These are phyloP conservation scores for Craniophora ligustri DNA, from an alignment of 2,888 invertebrate species.

Conservation along the genomic window DNA sequence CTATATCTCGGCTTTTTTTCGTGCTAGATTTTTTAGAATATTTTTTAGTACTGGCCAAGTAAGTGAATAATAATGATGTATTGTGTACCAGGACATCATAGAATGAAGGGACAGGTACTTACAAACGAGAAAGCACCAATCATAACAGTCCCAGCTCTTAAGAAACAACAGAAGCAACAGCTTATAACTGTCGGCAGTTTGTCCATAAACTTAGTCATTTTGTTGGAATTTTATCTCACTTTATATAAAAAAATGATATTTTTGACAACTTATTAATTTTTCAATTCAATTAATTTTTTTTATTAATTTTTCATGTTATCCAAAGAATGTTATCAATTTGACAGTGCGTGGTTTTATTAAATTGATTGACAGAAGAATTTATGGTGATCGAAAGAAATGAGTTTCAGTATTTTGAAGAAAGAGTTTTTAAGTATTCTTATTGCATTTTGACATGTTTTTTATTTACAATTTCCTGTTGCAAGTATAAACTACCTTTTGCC, in stretches of 20 bases:
- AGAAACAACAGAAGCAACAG: constrained; percentile 81
- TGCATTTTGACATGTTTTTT: not conserved
- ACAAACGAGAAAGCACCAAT: constrained; percentile 76
- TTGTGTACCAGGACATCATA: too few relatives aligned
- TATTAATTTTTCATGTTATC: constrained; percentile 14
- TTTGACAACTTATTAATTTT: too few relatives aligned
- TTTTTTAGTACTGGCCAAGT: too few relatives aligned
- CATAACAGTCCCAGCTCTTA: constrained; percentile 76
- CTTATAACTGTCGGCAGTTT: constrained; percentile 75
- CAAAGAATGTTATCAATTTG: not conserved
- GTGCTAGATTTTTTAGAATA: too few relatives aligned
- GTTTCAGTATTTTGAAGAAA: not conserved
- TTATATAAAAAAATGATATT: constrained; percentile 2
- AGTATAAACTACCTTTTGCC: too few relatives aligned
- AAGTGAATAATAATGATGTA: too few relatives aligned
- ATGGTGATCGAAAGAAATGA: not conserved
- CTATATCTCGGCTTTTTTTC: too few relatives aligned
- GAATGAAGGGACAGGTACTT: constrained; percentile 47
- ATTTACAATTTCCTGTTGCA: too few relatives aligned
- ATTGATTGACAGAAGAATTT: constrained; percentile 1
- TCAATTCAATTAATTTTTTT: too few relatives aligned
- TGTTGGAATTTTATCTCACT: constrained; percentile 30
- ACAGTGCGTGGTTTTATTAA: constrained; percentile 5
- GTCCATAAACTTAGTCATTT: constrained; percentile 71
- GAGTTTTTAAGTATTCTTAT: not conserved